Evolutionary conservation across 2,888 invertebrate species (phyloP).

Genomic region (Strigamia crassipes): DNA sequence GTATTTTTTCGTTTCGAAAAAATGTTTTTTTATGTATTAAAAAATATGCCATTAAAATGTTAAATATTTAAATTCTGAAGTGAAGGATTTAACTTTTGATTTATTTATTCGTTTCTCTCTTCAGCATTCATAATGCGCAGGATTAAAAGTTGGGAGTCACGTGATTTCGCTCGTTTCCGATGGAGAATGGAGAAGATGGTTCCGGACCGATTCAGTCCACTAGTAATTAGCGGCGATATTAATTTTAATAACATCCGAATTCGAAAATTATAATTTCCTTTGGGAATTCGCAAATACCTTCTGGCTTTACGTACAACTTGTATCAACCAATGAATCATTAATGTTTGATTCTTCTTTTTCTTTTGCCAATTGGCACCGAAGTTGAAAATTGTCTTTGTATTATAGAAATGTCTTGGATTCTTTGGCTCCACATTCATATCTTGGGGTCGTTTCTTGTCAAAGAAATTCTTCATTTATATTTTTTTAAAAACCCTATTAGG

Average conservation of each 20-base stretch:
- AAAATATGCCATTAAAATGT: slow-evolving; percentile 3
- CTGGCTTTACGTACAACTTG: too few species aligned
- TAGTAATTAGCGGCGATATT: neutral
- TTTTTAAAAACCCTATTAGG: neutral
- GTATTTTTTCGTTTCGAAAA: too few species aligned
- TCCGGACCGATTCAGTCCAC: neutral
- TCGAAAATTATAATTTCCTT: neutral
- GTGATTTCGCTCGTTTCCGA: neutral
- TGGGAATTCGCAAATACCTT: neutral
- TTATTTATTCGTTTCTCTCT: slow-evolving; percentile 1
- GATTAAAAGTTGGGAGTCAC: slow-evolving; percentile 8
- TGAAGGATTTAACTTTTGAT: neutral
- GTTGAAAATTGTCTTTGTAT: neutral
- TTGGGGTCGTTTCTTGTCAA: neutral
- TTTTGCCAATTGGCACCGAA: slow-evolving; percentile 2
- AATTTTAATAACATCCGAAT: neutral
- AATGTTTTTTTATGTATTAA: neutral
- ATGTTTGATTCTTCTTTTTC: neutral
- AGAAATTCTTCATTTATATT: neutral
- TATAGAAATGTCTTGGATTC: neutral
- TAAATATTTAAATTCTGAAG: neutral
- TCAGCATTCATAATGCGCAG: neutral
- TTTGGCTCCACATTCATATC: neutral
- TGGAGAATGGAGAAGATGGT: neutral
- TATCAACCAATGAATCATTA: too few species aligned